These are phyloP conservation scores for Scolopax bukidnonensis DNA, from an alignment of 2,797 vertebrate genomes.

Conservation along the genomic window DNA sequence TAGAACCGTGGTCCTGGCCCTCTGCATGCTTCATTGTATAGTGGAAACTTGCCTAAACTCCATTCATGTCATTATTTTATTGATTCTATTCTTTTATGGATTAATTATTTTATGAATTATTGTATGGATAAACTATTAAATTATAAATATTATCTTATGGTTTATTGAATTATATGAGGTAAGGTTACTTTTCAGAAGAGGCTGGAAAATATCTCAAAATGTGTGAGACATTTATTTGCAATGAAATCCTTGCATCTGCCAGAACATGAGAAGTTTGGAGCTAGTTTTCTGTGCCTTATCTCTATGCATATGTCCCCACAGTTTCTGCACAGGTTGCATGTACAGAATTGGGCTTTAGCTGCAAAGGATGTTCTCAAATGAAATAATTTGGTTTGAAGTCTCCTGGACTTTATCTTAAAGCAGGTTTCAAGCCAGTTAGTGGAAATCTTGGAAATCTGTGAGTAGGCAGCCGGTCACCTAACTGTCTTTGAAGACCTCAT, in stretches of 20 bases:
- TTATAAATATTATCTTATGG: not conserved
- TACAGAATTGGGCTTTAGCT: not conserved
- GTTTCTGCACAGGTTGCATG: not conserved
- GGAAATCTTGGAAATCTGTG: not conserved
- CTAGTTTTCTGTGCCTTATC: not conserved
- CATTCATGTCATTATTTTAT: not conserved
- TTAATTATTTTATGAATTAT: not conserved
- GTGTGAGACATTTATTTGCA: not conserved
- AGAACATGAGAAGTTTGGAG: not conserved
- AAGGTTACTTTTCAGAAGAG: not conserved
- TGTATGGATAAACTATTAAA: not conserved
- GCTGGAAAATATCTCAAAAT: not conserved
- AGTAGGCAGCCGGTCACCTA: not conserved
- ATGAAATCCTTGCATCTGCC: not conserved
- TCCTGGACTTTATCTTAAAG: not conserved
- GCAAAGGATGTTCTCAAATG: not conserved
- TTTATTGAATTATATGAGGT: not conserved
- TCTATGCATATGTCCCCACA: fast-evolving
- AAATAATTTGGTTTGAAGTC: not conserved
- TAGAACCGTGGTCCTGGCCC: not conserved
- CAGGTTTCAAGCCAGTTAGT: not conserved
- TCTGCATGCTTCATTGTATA: not conserved
- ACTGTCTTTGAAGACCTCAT: not conserved
- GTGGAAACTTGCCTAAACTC: not conserved
- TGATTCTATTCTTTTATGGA: not conserved